Base-by-base conservation (phyloP, 35 echinoderm and acorn worm species). In the Eucidaris tribuloides region DNA sequence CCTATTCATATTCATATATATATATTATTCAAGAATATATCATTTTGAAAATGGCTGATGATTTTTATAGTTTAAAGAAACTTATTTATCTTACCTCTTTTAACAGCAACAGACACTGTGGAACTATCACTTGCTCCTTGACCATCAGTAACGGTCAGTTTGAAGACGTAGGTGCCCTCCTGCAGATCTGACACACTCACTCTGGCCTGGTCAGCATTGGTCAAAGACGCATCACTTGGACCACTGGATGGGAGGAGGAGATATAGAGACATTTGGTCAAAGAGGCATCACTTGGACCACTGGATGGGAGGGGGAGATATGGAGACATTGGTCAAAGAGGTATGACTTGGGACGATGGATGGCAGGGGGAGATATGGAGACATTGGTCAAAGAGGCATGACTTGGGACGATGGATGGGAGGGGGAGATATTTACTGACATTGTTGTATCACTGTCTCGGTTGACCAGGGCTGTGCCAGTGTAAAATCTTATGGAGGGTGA, bases 141-240 rank as follows among this genome's bases (percentile, higher is more conserved):
- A 13, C 7, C 56, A 80, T 92, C 89, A 14, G 72, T 55, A 4
- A 97, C 90, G 0, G 85, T 92, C 46, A 97, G 77, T 38, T 56
- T 81, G 27, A 97, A 97, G 52, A 72, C 60, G 56, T 97, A 97
- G 11, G 23, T 62, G 2, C 94, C 94, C 50, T 58, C 89, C 39
- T 60, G 46, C 17, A 96, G 52, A 7, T 81, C 81, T 17, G 93
- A 84, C 17, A 96, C 89, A 13, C 68, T 83, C 5, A 85, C 93
- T 28, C 45, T 76, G 14, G 76, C 93, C 32, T 83, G 20, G 42
- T 96, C 71, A 5, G 76, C 87, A 82, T 96, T 68, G 13, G 44
- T 60, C 23, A 96, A 80, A 13, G 60, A 23, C 13, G 83, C 74
- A 56, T 83, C 35, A 24, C 59, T 62, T 15, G 92, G 93, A 42